Evolutionary conservation across 2,797 vertebrate genomes (phyloP).

Genomic region (Pelobates cultripes): DNA sequence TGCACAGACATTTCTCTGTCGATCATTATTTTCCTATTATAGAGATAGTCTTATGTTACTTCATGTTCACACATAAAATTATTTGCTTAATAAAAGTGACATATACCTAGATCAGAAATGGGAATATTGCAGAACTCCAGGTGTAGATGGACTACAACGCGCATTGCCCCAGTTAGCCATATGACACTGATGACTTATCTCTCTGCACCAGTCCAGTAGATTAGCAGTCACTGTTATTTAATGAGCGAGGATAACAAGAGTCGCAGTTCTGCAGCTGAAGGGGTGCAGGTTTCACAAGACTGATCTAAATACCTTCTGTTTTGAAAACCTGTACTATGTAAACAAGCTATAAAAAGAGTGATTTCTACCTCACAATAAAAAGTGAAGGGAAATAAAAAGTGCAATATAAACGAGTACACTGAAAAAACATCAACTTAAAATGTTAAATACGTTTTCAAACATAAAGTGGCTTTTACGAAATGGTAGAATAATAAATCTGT

Average conservation of each 20-base stretch:
- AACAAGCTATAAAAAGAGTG: neutral
- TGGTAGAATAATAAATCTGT: too few species aligned
- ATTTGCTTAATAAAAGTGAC: neutral
- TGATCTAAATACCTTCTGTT: neutral
- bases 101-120: neutral
- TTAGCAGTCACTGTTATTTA: neutral
- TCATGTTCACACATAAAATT: neutral
- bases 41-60: neutral
- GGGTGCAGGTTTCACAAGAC: too few species aligned
- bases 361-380: neutral
- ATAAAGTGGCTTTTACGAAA: too few species aligned
- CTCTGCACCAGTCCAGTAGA: too few species aligned
- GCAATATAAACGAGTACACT: constrained; percentile 22
- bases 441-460: too few species aligned
- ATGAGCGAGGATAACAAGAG: neutral
- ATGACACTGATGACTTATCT: neutral
- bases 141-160: neutral
- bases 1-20: neutral
- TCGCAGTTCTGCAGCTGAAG: neutral
- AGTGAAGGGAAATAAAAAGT: constrained; percentile 36
- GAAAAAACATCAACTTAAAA: too few species aligned
- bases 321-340: neutral
- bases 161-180: neutral
- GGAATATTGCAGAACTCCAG: neutral
- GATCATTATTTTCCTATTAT: neutral